Evolutionary conservation across 2,113 vertebrate species (phyloP).

Genomic region (Phoenicopterus ruber): DNA sequence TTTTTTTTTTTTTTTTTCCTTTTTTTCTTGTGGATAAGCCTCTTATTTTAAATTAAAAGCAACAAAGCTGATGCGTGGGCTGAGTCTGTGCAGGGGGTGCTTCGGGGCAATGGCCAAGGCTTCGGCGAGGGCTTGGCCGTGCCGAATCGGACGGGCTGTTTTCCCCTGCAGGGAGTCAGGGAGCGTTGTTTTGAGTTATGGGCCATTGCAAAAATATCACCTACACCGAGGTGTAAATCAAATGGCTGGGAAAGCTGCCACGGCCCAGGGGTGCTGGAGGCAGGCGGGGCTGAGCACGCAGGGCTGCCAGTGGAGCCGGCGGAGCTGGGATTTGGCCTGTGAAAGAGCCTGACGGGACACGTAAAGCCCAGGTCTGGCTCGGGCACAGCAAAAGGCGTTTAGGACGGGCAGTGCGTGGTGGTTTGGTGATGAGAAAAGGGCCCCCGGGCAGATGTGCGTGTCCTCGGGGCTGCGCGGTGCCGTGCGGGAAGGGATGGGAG

Average conservation of each 20-base stretch:
- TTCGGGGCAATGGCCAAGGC: neutral
- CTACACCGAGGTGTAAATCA: neutral
- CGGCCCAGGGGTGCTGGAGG: neutral
- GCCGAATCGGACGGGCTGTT: no score
- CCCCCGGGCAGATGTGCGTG: rapidly evolving
- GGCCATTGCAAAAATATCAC: no score
- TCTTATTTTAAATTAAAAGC: conserved; percentile 49
- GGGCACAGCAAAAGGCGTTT: neutral
- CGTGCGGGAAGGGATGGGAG: neutral
- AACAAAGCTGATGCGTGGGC: neutral
- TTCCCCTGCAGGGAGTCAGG: no score
- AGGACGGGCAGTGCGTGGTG: rapidly evolving
- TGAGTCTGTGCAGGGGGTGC: neutral
- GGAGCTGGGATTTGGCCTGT: neutral
- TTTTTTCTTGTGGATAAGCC: neutral
- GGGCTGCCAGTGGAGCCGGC: no score
- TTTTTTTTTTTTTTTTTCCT: neutral
- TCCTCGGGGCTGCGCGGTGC: neutral
- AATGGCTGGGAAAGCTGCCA: neutral
- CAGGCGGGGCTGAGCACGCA: neutral
- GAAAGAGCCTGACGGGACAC: neutral
- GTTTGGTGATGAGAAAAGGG: neutral
- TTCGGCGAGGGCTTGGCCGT: no score
- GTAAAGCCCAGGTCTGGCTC: neutral
- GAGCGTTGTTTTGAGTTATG: no score